Percentiles rank a stretch among this genome's conserved stretches.
These are phyloP conservation scores for Dromaius novaehollandiae DNA, from an alignment of 2,113 vertebrate species.

Conservation along the genomic window DNA sequence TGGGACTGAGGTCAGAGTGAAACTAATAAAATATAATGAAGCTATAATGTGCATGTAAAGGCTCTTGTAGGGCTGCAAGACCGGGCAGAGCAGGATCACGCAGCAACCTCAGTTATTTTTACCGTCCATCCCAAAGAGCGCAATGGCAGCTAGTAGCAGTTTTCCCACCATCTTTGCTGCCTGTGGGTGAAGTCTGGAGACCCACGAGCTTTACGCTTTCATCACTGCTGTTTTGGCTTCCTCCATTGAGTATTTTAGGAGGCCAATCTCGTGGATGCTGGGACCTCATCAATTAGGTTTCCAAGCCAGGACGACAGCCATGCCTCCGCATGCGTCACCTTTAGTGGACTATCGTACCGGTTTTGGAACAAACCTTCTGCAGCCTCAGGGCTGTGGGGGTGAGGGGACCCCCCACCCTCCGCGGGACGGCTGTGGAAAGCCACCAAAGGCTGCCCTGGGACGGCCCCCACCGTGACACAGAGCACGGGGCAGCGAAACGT, in stretches of 20 bases:
- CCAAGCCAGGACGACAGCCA: not conserved
- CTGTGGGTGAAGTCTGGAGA: not conserved
- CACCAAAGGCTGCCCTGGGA: not conserved
- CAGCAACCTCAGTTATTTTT: too few species aligned
- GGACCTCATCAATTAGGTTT: not conserved
- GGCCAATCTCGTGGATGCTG: not conserved
- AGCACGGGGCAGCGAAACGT: fast-evolving
- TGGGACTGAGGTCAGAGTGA: not conserved
- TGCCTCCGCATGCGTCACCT: not conserved
- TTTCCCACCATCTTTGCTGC: not conserved
- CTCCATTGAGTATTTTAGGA: fast-evolving
- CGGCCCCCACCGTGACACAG: not conserved
- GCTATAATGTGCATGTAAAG: not conserved
- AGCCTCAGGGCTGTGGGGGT: not conserved
- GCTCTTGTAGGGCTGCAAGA: not conserved
- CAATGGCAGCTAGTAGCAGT: not conserved
- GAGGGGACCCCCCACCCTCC: not conserved
- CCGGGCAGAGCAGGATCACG: not conserved
- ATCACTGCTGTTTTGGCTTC: not conserved
- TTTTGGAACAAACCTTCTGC: not conserved
- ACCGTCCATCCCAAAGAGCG: too few species aligned
- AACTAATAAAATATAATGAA: too few species aligned
- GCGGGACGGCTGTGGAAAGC: not conserved
- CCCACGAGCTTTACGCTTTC: not conserved
- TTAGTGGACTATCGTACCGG: fast-evolving